Conservation (phyloP, 2,797 vertebrate genomes). For the Brotula barbata region DNA sequence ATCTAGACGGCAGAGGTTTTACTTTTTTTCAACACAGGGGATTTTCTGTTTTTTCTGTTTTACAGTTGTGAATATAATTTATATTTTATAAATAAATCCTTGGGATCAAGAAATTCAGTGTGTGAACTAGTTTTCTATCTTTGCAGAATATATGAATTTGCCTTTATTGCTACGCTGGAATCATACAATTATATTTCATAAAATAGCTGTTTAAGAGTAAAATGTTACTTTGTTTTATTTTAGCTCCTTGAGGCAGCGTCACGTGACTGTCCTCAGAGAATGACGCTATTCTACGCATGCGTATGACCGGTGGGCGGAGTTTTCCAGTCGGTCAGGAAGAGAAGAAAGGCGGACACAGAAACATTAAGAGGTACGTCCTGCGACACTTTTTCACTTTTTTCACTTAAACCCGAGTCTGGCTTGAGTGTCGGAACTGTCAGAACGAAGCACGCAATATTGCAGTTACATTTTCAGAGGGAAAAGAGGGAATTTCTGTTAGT, state of each 20-base stretch:
- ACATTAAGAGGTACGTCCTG: constrained; percentile 70
- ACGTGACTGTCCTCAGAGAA: neutral
- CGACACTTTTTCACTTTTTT: constrained; percentile 31
- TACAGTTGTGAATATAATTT: too few species aligned
- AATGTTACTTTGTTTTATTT: neutral
- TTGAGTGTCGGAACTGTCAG: neutral
- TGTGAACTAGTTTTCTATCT: too few species aligned
- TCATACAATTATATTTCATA: neutral
- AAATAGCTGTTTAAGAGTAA: too few species aligned
- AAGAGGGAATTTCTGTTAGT: constrained; percentile 15
- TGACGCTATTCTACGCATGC: constrained; percentile 51
- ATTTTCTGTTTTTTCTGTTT: too few species aligned
- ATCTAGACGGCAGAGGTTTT: too few species aligned
- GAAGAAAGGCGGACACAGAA: constrained; percentile 76
- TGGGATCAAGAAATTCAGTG: too few species aligned
- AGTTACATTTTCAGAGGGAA: constrained; percentile 7
- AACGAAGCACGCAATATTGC: neutral
- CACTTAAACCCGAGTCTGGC: constrained; percentile 10
- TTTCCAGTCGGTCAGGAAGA: constrained; percentile 74
- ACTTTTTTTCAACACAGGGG: too few species aligned
- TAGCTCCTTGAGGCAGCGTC: neutral
- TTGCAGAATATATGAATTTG: too few species aligned
- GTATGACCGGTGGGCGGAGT: constrained; percentile 61
- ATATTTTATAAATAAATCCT: too few species aligned
- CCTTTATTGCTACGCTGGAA: too few species aligned